Evolutionary conservation across 2,888 invertebrate genomes (phyloP).

Genomic region (Athrips mouffetella): DNA sequence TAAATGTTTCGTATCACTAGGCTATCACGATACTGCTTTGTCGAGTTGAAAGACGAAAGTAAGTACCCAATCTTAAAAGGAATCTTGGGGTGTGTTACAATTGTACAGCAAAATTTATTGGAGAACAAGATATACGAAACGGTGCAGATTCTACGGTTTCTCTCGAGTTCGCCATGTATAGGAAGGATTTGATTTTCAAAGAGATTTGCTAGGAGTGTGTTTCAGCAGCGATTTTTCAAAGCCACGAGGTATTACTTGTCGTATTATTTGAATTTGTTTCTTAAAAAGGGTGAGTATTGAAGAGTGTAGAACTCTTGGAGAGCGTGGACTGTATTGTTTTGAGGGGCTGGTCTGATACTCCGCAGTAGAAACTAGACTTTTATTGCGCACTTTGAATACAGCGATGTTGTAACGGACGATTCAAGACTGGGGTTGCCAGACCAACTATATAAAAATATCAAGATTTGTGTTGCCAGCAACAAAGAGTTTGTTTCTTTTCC

Average conservation of each 20-base stretch:
- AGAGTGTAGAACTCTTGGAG: too few species aligned
- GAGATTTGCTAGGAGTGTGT: conserved; percentile 9
- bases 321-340: too few species aligned
- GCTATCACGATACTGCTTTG: neutral
- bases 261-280: conserved; percentile 5
- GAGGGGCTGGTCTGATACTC: too few species aligned
- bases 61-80: conserved; percentile 34
- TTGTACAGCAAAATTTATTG: conserved; percentile 32
- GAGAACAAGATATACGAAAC: conserved; percentile 26
- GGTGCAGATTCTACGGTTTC: conserved; percentile 23
- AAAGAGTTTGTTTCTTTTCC: neutral
- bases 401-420: too few species aligned
- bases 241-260: neutral
- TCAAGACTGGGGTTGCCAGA: too few species aligned
- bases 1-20: neutral
- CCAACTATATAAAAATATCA: too few species aligned
- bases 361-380: too few species aligned
- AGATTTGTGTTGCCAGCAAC: neutral
- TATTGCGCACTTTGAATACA: too few species aligned
- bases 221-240: conserved; percentile 1
- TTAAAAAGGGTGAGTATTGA: conserved; percentile 1
- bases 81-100: conserved; percentile 38
- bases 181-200: conserved; percentile 12
- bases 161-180: conserved; percentile 12
- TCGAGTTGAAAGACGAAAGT: conserved; percentile 29